These are phyloP conservation scores for Oscheius sp. DNA, from an alignment of 2,888 invertebrate genomes.

Conservation along the genomic window DNA sequence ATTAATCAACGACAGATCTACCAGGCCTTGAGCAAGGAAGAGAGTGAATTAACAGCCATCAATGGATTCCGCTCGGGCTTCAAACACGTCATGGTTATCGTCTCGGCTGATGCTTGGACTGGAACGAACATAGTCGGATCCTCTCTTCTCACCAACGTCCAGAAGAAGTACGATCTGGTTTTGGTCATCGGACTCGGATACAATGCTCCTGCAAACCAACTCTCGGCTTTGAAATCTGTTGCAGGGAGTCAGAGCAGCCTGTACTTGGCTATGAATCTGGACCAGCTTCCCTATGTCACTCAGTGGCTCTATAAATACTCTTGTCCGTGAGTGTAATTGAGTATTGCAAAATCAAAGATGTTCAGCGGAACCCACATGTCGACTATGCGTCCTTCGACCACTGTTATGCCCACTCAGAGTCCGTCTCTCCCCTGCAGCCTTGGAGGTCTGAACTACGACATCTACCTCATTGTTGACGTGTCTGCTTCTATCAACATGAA, in stretches of 20 bases:
- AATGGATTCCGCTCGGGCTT: constrained; percentile 45
- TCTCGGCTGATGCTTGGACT: constrained; percentile 37
- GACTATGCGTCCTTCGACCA: constrained; percentile 44
- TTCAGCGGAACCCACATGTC: constrained; percentile 49
- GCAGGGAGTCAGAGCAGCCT: constrained; percentile 47
- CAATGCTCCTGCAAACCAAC: constrained; percentile 46
- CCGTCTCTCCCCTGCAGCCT: constrained; percentile 54
- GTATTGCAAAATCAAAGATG: not conserved
- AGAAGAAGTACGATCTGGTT: constrained; percentile 49
- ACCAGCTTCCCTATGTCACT: constrained; percentile 54
- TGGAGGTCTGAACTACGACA: constrained; percentile 51
- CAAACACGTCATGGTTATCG: constrained; percentile 46
- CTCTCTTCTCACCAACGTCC: constrained; percentile 38
- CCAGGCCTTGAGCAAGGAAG: constrained; percentile 48
- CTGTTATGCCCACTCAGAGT: constrained; percentile 52
- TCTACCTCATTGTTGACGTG: constrained; percentile 60
- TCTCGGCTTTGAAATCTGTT: constrained; percentile 46
- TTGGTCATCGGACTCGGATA: constrained; percentile 50
- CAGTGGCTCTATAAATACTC: constrained; percentile 53
- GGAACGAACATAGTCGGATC: constrained; percentile 49
- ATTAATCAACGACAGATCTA: constrained; percentile 42
- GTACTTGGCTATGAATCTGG: constrained; percentile 50
- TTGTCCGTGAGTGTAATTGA: constrained; percentile 47
- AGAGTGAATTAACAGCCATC: constrained; percentile 41
- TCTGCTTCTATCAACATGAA: constrained; percentile 46